These are phyloP conservation scores for Corythornis madagascariensis DNA, from an alignment of 2,113 vertebrate genomes.

Conservation along the genomic window DNA sequence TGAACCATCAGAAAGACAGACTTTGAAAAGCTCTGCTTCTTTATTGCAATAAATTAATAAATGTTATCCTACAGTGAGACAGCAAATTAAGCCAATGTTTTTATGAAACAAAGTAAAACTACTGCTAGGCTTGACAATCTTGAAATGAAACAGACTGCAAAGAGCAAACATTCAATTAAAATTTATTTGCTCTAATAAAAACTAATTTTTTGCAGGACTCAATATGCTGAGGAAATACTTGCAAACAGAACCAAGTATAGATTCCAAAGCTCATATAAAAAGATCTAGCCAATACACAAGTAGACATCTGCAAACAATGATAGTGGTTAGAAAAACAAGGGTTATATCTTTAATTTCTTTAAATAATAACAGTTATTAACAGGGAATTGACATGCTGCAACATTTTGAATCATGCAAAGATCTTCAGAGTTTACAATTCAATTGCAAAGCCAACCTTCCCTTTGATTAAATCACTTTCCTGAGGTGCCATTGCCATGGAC, in stretches of 20 bases:
- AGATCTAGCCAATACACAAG: not conserved
- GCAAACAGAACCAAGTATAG: not conserved
- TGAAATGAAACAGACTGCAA: not conserved
- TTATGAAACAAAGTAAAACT: not conserved
- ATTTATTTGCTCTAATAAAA: not conserved
- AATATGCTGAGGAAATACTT: not conserved
- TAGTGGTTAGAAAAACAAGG: not conserved
- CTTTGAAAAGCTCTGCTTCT: not conserved
- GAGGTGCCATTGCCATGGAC: not conserved
- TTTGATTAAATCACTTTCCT: not conserved
- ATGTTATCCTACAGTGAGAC: not conserved
- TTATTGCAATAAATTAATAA: not conserved
- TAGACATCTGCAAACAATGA: not conserved
- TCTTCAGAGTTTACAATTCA: not conserved
- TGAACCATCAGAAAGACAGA: not conserved
- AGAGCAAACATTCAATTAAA: not conserved
- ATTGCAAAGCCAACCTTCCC: not conserved
- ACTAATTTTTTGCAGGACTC: slow-evolving; percentile 5
- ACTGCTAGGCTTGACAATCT: not conserved
- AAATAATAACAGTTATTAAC: not conserved
- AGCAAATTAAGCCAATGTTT: not conserved
- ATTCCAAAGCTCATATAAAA: not conserved
- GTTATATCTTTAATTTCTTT: not conserved
- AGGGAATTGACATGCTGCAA: not conserved
- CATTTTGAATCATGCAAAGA: not conserved